Evolutionary conservation across 1,140 invertebrate species (phyloP), one percentile per base, ranked within the genome.

Genomic region (Euborellia annulipes): DNA sequence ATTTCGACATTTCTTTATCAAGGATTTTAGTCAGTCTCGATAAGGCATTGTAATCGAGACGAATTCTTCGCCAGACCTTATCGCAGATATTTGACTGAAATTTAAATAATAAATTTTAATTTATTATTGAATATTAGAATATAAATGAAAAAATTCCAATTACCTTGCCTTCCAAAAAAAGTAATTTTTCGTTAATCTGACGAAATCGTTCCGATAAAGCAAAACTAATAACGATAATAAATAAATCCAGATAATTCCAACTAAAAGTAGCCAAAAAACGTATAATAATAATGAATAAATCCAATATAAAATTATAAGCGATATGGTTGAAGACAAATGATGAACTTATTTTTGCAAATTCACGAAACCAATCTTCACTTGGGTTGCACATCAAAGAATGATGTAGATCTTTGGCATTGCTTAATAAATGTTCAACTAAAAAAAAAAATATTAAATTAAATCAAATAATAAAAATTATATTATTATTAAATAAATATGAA

Each of bases 201-300:
- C 14, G 4, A 37, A 37, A 16, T 7, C 17, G n/a, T 16, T 16
- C n/a, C 6, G 4, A 4, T 16, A 37, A 16, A 7, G n/a, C 4
- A 16, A 37, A 16, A 4, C 4, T 14, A n/a, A 37, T 37, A 4
- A 37, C 4, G 4, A 37, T 37, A 37, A 37, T n/a, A 37, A 37
- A 37, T 37, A 37, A 37, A 18, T 37, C 36, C 6, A 18, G n/a
- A 18, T 7, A 37, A 37, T 37, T 37, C 36, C 36, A 37, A n/a
- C 36, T 16, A 37, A 37, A 37, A 7, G 36, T 37, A 14, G 6
- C 4, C 7, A 37, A 6, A 37, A 37, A 27, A 27, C 23, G 23
- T 4, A 27, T 11, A 27, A 27, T 27, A 27, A 27, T 27, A 6
- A 27, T 27, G 11, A 6, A 27, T 27, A 27, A 27, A 6, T 4